Evolutionary conservation across 2,888 invertebrate species (phyloP).

Genomic region (Stenichneumon culpator): DNA sequence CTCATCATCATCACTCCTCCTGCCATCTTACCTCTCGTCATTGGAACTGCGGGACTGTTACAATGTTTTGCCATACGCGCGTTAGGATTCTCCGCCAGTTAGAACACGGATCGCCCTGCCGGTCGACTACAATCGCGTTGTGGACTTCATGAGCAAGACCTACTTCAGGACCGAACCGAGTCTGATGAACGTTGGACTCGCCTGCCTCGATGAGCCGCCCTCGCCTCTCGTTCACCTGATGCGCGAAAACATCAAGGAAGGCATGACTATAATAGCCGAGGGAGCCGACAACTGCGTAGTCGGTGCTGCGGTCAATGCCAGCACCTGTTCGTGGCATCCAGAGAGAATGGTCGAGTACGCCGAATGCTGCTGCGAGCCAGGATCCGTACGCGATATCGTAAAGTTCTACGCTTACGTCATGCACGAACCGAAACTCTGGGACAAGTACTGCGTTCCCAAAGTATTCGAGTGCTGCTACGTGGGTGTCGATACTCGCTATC

Average conservation of each 20-base stretch:
- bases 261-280: conserved; percentile 77
- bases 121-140: conserved; percentile 75
- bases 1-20: not conserved
- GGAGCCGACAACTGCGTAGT: conserved; percentile 72
- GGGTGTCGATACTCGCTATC: conserved; percentile 73
- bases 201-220: conserved; percentile 63
- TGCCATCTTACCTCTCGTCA: not conserved
- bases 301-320: conserved; percentile 76
- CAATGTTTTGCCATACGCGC: not conserved
- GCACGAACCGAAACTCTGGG: conserved; percentile 72
- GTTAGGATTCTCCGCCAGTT: conserved; percentile 63
- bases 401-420: conserved; percentile 75
- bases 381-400: conserved; percentile 70
- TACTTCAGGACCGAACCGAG: conserved; percentile 77
- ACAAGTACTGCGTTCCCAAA: conserved; percentile 69
- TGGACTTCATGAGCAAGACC: conserved; percentile 76
- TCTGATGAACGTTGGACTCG: conserved; percentile 74
- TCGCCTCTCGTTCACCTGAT: conserved; percentile 71
- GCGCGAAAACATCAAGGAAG: conserved; percentile 72
- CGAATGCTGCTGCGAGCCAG: conserved; percentile 66
- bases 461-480: conserved; percentile 77
- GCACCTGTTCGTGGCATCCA: conserved; percentile 68
- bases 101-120: conserved; percentile 76
- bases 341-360: conserved; percentile 62
- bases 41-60: not conserved